Base-by-base conservation (phyloP, 2,797 vertebrate species). In the Lophius americanus region DNA sequence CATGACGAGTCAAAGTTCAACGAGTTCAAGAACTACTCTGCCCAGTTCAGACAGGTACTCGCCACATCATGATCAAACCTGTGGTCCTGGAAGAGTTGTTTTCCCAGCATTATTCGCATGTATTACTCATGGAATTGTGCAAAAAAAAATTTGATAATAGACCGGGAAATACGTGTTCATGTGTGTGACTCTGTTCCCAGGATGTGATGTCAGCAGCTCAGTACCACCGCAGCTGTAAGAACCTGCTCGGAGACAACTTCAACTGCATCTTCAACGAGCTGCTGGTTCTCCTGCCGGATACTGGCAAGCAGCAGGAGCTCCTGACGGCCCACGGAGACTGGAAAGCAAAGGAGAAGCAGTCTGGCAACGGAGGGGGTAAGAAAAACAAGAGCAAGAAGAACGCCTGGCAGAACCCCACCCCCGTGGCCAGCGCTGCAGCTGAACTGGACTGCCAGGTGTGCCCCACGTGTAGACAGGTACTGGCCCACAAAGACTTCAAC, bases 41-140 rank as follows among this genome's bases (percentile, higher is more conserved):
- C 96, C 53, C 96, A 98, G 75, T 99, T 99, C 91, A 93, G 98
- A 93, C 97, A 98, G 96, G 98, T 99, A 81, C 48, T 39, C 2
- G 0, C 9, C 11, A 7, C 4, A 33, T 9, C 36, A n/a, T 32
- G 3, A 11, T 38, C 8, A 23, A 42, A 38, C 11, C 9, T 3
- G 12, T 11, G 5, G 53, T n/a, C 5, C 11, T 48, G 6, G 23
- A 9, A 4, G 9, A 0, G 6, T 14, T 37, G 39, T 36, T 3
- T 11, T 44, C 39, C 4, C 36, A 14, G n/a, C 7, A 5, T 36
- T 49, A 36, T 43, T 53, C 44, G 36, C 23, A 14, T 3, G 46
- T 37, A 42, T 54, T 37, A 44, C 4, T 52, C 9, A 5, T 48
- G 43, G 11, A 38, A 38, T 38, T 38, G 37, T 23, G 23, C 23